A percentile compares a stretch with the other conserved stretches of the same genome.
Evolutionary conservation across 2,797 vertebrate species (phyloP).

Genomic region (Hozukius guyotensis): DNA sequence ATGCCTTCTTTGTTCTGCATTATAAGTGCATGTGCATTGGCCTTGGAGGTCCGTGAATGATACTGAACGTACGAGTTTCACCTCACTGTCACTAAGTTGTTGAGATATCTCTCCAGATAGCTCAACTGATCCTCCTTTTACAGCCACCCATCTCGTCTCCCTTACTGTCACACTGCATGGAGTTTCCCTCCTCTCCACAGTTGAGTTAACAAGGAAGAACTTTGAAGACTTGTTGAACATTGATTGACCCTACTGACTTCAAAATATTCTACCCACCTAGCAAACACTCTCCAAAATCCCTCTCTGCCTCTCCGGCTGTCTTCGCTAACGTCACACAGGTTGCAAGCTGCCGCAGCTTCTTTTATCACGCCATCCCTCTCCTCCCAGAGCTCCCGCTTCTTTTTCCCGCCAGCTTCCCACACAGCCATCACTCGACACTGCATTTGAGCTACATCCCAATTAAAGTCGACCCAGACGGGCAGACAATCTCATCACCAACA

Average conservation of each 20-base stretch:
- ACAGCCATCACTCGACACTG: conserved; percentile 57
- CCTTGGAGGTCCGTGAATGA: conserved; percentile 8
- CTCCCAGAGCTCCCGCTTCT: conserved; percentile 32
- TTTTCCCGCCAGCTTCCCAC: conserved; percentile 60
- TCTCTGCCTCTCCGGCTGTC: conserved; percentile 16
- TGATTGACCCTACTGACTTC: conserved; percentile 21
- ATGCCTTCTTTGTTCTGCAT: conserved; percentile 7
- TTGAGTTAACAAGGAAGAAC: conserved; percentile 1
- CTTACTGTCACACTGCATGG: conserved; percentile 2
- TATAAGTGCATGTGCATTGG: conserved; percentile 21
- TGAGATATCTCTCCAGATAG: conserved; percentile 19
- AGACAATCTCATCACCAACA: conserved; percentile 64
- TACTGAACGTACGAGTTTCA: not conserved
- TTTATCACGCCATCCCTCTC: conserved; percentile 35
- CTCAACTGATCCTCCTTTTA: conserved; percentile 1
- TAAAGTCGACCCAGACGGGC: conserved; percentile 63
- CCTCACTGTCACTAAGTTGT: not conserved
- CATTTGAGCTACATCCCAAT: conserved; percentile 69
- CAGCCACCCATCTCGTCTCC: not conserved
- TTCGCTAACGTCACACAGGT: conserved; percentile 23
- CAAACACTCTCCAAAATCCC: conserved; percentile 6
- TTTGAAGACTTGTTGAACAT: conserved; percentile 14
- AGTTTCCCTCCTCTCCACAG: not conserved
- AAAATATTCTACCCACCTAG: not conserved
- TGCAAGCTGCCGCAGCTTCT: conserved; percentile 30